Evolutionary conservation across 2,888 invertebrate species (phyloP), one percentile per base, ranked within the genome.

Genomic region (Lasioglossum vierecki): DNA sequence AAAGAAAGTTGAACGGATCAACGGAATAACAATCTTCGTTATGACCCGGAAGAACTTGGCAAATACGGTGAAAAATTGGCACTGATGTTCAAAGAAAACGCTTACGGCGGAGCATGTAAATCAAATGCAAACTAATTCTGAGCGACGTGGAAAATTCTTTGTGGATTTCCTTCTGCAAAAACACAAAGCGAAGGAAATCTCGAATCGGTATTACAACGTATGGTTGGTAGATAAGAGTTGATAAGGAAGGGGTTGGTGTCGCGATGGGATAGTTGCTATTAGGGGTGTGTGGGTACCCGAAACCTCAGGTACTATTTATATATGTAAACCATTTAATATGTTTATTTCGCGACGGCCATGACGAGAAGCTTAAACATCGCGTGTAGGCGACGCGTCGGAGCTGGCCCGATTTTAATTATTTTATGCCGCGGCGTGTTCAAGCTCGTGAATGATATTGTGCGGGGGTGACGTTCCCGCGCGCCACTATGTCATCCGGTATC

Each of bases 401-500:
- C 30, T 4, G 22, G 1, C 39, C 57, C 57, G 73, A 84, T 85
- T 85, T 80, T 66, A 80, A 84, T 85, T 80, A 80, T 63, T 18
- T 13, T 15, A 26, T 46, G 72, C 22, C 26, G n/a, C 49, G 57
- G 35, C 26, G 76, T 11, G 44, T 44, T 44, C 44, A 83, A 76
- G 57, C 68, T 39, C 8, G 41, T 11, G 53, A 63, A 39, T 44
- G 75, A 77, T 60, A 77, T 77, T 77, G 70, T 60, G 44, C 30
- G 46, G 18, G 66, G 66, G 53, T 35, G 66, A 66, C 66, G 35
- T 35, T 9, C 15, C 66, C 35, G 22, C 13, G 30, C 73, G 41
- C 66, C 72, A 78, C 76, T 85, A 77, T 75, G 85, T 78, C 81
- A 75, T 77, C 71, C 70, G 35, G 77, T 85, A 85, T 76, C 68